Base-by-base conservation (phyloP, 1,140 invertebrate species). In the Pinna nobilis region DNA sequence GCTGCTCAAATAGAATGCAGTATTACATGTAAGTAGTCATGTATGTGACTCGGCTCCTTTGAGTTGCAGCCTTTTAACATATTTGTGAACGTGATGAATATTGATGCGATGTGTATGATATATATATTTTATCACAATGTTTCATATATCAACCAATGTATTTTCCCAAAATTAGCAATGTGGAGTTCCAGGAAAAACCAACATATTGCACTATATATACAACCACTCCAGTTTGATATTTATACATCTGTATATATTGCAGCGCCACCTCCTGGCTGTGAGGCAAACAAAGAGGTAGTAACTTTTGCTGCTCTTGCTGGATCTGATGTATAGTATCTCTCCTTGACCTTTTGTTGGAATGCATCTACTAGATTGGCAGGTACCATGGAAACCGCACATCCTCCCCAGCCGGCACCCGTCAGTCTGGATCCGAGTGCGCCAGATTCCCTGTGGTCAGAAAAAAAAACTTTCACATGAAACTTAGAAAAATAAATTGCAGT, bases 321-420 rank as follows among this genome's bases (percentile, higher is more conserved):
- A 82, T 70, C 80, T 57, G 69, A 88, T 82, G 77, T 61, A 77
- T 84, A 86, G 86, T 94, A 96, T 49, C 93, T 90, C 70, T 93
- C 90, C 84, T 92, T 93, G 28, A 98, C 87, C 55, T 88, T 90
- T 13, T 92, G 87, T 1, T 97, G 91, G 84, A 96, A 97, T 53
- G 91, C 83, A 2, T 92, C 87, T 1, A 94, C 92, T 53, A 92
- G 91, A 32, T 93, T 91, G 55, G 92, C 90, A 0, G 93, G 91
- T 68, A 94, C 92, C 75, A 99, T 90, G 25, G 96, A 95, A 18
- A 99, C 96, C 69, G 95, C 92, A 89, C 97, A 99, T 2, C 98
- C 98, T 25, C 98, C 98, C 98, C 98, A 99, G 25, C 95, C 96
- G 33, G 89, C 89, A 39, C 98, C 98, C 6, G 98, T 99, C 37